These are phyloP conservation scores for Geotria australis DNA, from an alignment of 2,797 vertebrate species.

Conservation along the genomic window DNA sequence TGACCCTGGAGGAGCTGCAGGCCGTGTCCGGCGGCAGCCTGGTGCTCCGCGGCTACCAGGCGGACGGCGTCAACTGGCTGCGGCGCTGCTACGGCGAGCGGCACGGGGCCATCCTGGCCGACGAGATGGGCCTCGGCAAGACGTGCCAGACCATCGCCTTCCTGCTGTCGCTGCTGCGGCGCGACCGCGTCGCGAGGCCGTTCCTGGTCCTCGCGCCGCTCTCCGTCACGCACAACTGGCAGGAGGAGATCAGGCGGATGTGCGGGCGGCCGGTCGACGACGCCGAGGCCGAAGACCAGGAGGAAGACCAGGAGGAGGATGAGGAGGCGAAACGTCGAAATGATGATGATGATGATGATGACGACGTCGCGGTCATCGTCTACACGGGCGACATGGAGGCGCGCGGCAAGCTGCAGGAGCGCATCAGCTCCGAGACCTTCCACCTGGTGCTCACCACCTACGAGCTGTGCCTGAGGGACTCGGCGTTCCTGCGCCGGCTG, in stretches of 20 bases:
- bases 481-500: constrained; percentile 8
- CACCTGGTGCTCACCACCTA: constrained; percentile 46
- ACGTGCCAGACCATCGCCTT: constrained; percentile 71
- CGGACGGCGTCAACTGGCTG: constrained; percentile 51
- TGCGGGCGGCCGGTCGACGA: neutral
- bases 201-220: constrained; percentile 60
- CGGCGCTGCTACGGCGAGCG: constrained; percentile 19
- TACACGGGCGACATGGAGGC: constrained; percentile 42
- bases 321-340: too few relatives aligned
- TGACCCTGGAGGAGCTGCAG: too few relatives aligned
- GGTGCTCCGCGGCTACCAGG: constrained; percentile 30
- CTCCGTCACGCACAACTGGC: constrained; percentile 61
- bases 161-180: constrained; percentile 28
- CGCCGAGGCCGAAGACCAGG: too few relatives aligned
- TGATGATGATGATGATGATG: too few relatives aligned
- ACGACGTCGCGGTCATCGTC: constrained; percentile 15
- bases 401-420: constrained; percentile 21
- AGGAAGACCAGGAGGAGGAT: too few relatives aligned
- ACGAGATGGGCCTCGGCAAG: constrained; percentile 87
- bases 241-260: constrained; percentile 29
- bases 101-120: constrained; percentile 50
- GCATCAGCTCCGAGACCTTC: constrained; percentile 11
- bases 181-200: constrained; percentile 14
- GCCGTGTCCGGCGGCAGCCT: constrained; percentile 8
- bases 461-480: constrained; percentile 17